phyloP scores from a whole-genome alignment of 1,140 invertebrate species.

The Cyclargus thomasi region DNA sequence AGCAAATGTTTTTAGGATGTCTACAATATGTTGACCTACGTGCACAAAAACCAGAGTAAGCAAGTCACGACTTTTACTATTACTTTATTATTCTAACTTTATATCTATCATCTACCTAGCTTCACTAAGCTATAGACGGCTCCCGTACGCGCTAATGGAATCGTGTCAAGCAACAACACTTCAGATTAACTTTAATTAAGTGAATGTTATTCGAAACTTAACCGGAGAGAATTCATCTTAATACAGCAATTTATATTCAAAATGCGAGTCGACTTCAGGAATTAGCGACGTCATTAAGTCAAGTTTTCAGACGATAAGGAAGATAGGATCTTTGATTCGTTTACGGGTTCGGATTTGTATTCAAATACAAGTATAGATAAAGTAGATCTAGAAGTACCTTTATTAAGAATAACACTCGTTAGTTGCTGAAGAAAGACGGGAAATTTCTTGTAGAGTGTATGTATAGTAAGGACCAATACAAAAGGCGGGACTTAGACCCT shows the following conservation, averaged over 20 bases:
- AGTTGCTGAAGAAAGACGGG: too few relatives aligned
- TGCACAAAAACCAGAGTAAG: too few relatives aligned
- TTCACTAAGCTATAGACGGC: not conserved
- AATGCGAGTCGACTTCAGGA: slow-evolving; percentile 8
- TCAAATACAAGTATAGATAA: not conserved
- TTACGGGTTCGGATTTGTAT: not conserved
- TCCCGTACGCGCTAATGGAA: slow-evolving; percentile 16
- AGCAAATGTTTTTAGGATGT: too few relatives aligned
- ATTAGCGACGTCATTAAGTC: slow-evolving; percentile 10
- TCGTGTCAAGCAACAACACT: slow-evolving; percentile 20
- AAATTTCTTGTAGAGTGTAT: too few relatives aligned
- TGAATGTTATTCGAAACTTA: slow-evolving; percentile 22
- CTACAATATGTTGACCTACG: too few relatives aligned
- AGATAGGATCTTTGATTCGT: slow-evolving; percentile 6
- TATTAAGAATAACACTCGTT: too few relatives aligned
- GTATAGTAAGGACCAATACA: too few relatives aligned
- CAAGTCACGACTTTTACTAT: too few relatives aligned
- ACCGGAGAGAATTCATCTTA: slow-evolving; percentile 12
- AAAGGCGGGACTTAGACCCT: too few relatives aligned
- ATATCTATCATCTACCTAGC: not conserved
- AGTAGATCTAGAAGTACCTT: not conserved
- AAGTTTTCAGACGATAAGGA: slow-evolving; percentile 5
- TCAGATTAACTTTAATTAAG: slow-evolving; percentile 23
- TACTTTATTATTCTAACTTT: too few relatives aligned
- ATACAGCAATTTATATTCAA: slow-evolving; percentile 16